Evolutionary conservation across 2,888 invertebrate genomes (phyloP).

Genomic region (Myopa testacea): DNA sequence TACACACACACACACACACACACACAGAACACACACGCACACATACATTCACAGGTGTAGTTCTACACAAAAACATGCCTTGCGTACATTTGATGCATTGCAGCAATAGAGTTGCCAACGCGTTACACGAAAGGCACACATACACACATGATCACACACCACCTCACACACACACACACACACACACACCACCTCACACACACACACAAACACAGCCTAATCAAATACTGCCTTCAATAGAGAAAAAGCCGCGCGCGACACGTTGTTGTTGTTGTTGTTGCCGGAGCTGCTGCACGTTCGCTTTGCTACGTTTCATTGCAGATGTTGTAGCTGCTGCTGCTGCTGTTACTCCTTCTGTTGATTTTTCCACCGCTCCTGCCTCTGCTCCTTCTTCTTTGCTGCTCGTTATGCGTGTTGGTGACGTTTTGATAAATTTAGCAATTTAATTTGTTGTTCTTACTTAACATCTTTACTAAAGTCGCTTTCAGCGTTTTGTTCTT

Average conservation of each 20-base stretch:
- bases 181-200: conserved; percentile 6
- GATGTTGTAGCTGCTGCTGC: conserved; percentile 1
- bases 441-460: conserved; percentile 24
- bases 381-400: conserved; percentile 16
- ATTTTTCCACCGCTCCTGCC: neutral
- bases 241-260: conserved; percentile 1
- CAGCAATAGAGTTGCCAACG: conserved; percentile 25
- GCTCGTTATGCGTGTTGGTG: conserved; percentile 25
- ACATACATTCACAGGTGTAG: conserved; percentile 10
- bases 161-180: conserved; percentile 5
- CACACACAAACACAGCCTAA: conserved; percentile 7
- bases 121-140: neutral
- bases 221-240: conserved; percentile 22
- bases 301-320: conserved; percentile 8
- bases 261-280: neutral
- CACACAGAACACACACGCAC: conserved; percentile 13
- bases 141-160: neutral
- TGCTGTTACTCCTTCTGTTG: neutral
- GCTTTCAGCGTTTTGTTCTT: neutral
- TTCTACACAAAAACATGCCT: neutral
- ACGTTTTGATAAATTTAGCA: conserved; percentile 46
- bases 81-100: conserved; percentile 34
- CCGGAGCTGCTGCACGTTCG: conserved; percentile 10
- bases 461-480: neutral
- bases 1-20: conserved; percentile 4